Percentiles rank a stretch among this genome's conserved stretches.
These are phyloP conservation scores for Sarcophilus harrisii DNA, from an alignment of 2,797 vertebrate genomes.

Conservation along the genomic window DNA sequence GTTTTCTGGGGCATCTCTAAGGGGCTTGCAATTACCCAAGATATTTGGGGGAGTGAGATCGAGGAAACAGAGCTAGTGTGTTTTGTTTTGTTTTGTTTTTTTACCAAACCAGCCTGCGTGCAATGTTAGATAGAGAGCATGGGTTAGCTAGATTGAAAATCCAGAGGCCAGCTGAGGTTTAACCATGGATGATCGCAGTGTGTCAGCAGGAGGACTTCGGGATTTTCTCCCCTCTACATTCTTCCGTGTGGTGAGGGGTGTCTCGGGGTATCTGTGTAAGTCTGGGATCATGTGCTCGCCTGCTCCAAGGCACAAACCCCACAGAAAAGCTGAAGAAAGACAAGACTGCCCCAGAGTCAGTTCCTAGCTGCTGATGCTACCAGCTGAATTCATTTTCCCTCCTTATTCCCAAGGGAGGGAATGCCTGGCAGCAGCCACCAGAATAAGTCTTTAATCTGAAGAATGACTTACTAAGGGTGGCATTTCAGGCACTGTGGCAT, in stretches of 20 bases:
- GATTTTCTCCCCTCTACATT: neutral
- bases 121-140: neutral
- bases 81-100: neutral
- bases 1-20: neutral
- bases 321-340: neutral
- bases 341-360: neutral
- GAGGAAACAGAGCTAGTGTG: neutral
- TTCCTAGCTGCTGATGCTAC: neutral
- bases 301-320: neutral
- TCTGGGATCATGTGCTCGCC: neutral
- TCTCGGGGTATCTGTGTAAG: neutral
- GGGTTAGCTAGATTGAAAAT: neutral
- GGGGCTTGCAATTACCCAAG: neutral
- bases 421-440: neutral
- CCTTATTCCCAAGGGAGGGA: neutral
- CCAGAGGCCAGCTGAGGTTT: neutral
- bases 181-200: neutral
- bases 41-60: neutral
- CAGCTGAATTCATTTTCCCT: neutral
- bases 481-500: neutral
- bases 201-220: neutral
- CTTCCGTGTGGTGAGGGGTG: neutral
- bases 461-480: neutral
- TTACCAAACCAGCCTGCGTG: neutral
- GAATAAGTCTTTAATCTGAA: slow-evolving; percentile 17